Percentiles rank a stretch among this genome's conserved stretches.
Evolutionary conservation across 1,140 invertebrate genomes (phyloP).

Genomic region (Condylostylus longicornis): DNA sequence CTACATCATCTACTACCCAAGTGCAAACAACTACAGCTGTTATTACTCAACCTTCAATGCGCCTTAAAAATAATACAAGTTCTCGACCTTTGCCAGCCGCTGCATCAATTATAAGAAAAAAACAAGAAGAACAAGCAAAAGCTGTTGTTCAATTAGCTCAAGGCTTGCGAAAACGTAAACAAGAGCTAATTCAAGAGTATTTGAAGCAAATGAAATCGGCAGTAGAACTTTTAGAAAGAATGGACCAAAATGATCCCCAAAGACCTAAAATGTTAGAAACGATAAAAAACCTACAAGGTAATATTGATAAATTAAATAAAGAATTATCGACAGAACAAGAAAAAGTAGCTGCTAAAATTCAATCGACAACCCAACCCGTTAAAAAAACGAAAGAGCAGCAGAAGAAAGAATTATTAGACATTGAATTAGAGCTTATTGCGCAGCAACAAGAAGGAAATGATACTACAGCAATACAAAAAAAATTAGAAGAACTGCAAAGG

Average conservation of each 20-base stretch:
- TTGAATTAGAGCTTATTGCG: slow-evolving; percentile 29
- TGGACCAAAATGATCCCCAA: slow-evolving; percentile 24
- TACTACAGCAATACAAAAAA: slow-evolving; percentile 27
- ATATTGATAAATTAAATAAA: slow-evolving; percentile 27
- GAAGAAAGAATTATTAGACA: slow-evolving; percentile 30
- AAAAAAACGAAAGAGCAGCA: slow-evolving; percentile 32
- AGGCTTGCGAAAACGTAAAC: slow-evolving; percentile 26
- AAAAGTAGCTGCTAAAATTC: slow-evolving; percentile 27
- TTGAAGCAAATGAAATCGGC: slow-evolving; percentile 30
- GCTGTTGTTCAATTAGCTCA: slow-evolving; percentile 28
- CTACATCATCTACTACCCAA: slow-evolving; percentile 14
- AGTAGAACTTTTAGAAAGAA: slow-evolving; percentile 24
- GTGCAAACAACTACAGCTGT: slow-evolving; percentile 15
- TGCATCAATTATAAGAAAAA: slow-evolving; percentile 22
- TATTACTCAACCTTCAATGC: slow-evolving; percentile 11
- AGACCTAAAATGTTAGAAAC: slow-evolving; percentile 21
- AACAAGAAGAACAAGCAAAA: slow-evolving; percentile 31
- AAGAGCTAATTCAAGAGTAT: slow-evolving; percentile 29
- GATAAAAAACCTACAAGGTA: slow-evolving; percentile 26
- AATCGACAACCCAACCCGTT: slow-evolving; percentile 14
- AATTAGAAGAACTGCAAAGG: slow-evolving; percentile 28
- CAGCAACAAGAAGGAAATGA: slow-evolving; percentile 32
- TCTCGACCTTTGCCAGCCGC: background rate
- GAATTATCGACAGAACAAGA: slow-evolving; percentile 29
- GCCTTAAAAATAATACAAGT: slow-evolving; percentile 11